Percentiles rank a stretch among this genome's conserved stretches.
These are phyloP conservation scores for Pardalotus punctatus DNA, from an alignment of 2,113 vertebrate genomes.

Conservation along the genomic window DNA sequence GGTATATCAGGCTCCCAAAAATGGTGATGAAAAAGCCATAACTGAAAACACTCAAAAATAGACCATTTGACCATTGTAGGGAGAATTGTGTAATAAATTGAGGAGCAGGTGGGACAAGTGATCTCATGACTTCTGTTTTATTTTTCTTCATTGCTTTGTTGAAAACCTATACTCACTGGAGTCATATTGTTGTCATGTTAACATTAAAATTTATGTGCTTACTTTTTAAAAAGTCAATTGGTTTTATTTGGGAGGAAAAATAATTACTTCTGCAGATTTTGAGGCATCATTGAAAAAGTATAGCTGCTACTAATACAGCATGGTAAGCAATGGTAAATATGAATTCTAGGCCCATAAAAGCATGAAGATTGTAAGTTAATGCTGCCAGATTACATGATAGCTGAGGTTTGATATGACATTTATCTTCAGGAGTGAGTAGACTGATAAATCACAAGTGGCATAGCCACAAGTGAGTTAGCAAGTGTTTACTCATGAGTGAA, in stretches of 20 bases:
- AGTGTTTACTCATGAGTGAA: constrained; percentile 71
- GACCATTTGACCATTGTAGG: not conserved
- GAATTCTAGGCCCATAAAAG: constrained; percentile 5
- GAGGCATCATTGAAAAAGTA: not conserved
- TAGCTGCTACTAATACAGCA: not conserved
- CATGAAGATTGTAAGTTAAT: constrained; percentile 49
- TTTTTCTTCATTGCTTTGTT: not conserved
- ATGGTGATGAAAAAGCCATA: not conserved
- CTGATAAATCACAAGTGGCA: constrained; percentile 73
- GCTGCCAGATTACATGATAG: constrained; percentile 67
- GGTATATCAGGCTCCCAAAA: not conserved
- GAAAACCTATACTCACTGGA: not conserved
- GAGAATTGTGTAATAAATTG: not conserved
- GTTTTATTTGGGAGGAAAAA: not conserved
- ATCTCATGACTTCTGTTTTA: not conserved
- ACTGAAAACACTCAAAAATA: not conserved
- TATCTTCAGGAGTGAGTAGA: constrained; percentile 68
- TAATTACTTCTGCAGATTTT: not conserved
- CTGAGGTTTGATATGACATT: constrained; percentile 70
- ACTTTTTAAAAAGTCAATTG: not conserved
- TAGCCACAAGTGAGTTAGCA: constrained; percentile 69
- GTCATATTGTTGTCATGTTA: not conserved
- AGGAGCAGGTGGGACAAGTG: not conserved
- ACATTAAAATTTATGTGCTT: not conserved
- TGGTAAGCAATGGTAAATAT: not conserved